Conservation (phyloP, 2,113 vertebrate species). For the Kryptolebias marmoratus region DNA sequence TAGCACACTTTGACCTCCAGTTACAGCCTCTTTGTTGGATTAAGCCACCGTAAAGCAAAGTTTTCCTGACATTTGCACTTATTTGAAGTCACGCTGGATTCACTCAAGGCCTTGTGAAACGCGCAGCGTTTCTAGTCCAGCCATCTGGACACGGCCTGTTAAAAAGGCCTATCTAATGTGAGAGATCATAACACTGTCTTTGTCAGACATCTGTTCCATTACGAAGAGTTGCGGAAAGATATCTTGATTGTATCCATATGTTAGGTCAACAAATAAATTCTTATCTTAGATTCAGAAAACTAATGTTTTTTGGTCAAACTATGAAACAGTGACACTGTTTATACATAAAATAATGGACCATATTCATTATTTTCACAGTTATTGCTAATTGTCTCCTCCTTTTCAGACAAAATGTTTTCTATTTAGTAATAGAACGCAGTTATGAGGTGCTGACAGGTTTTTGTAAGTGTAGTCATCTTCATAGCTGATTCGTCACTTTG, state of each 20-base stretch:
- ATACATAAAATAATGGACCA: background rate
- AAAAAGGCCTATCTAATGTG: slow-evolving; percentile 33
- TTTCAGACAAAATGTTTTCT: slow-evolving; percentile 19
- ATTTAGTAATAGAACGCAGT: slow-evolving; percentile 3
- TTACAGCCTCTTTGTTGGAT: background rate
- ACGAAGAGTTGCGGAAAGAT: slow-evolving; percentile 36
- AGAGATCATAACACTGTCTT: slow-evolving; percentile 30
- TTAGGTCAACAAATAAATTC: background rate
- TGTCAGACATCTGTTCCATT: slow-evolving; percentile 49
- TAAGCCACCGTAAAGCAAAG: background rate
- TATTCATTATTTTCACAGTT: slow-evolving; percentile 37
- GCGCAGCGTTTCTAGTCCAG: background rate
- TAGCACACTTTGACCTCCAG: slow-evolving; percentile 17
- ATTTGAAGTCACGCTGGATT: slow-evolving; percentile 14
- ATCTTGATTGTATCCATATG: slow-evolving; percentile 26
- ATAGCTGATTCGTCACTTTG: slow-evolving; percentile 4
- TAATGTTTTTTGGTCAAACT: slow-evolving; percentile 28
- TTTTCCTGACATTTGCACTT: slow-evolving; percentile 27
- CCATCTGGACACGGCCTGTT: slow-evolving; percentile 45
- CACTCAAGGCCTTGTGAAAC: slow-evolving; percentile 9
- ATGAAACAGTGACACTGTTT: slow-evolving; percentile 11
- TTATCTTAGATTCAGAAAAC: slow-evolving; percentile 21
- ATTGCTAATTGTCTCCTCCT: slow-evolving; percentile 5
- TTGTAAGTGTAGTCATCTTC: slow-evolving; percentile 1
- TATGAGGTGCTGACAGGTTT: background rate